Conservation (phyloP, 2,113 vertebrate species). For the Passer montanus region DNA sequence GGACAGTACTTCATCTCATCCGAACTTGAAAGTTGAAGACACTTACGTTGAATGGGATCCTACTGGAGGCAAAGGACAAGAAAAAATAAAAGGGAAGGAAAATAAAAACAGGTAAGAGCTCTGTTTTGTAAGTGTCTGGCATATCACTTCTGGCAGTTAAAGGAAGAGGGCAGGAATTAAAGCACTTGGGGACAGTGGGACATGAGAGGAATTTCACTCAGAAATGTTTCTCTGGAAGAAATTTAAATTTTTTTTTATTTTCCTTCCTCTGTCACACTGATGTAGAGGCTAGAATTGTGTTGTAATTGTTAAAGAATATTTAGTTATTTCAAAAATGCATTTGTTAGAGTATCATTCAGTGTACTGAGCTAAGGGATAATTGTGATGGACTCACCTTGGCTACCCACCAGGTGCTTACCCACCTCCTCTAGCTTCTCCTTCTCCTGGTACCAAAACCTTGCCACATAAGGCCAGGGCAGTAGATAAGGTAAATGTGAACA, state of each 20-base stretch:
- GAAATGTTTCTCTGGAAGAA: not conserved
- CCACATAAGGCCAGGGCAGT: not conserved
- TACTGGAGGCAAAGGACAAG: slow-evolving; percentile 87
- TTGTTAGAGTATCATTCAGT: not conserved
- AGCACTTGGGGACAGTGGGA: not conserved
- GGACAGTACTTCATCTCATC: slow-evolving; percentile 85
- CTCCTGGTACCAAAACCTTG: not conserved
- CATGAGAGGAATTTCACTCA: not conserved
- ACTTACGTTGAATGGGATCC: slow-evolving; percentile 90
- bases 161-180: not conserved
- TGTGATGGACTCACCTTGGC: not conserved
- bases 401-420: not conserved
- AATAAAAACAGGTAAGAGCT: slow-evolving; percentile 86
- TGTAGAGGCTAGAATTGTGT: not conserved
- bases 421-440: not conserved
- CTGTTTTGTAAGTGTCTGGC: not conserved
- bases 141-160: not conserved
- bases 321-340: not conserved
- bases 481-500: not conserved
- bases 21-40: slow-evolving; percentile 89
- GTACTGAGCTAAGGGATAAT: not conserved
- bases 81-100: slow-evolving; percentile 88
- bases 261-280: not conserved
- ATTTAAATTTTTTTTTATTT: not conserved
- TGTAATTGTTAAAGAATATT: not conserved